Evolutionary conservation across 1,140 invertebrate genomes (phyloP).

Genomic region (Aphaenogaster ashmeadi): DNA sequence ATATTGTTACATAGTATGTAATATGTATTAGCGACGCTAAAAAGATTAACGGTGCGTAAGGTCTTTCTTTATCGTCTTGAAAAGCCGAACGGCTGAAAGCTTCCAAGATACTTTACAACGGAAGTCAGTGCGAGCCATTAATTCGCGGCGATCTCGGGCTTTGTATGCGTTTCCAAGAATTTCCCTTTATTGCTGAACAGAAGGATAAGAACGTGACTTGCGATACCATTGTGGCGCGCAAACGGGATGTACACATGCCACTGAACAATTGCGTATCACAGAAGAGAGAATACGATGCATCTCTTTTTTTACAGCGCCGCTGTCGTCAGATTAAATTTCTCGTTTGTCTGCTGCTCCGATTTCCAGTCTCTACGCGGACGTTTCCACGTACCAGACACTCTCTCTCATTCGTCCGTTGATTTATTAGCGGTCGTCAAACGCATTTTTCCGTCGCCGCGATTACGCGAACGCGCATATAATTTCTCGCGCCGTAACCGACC

Average conservation of each 20-base stretch:
- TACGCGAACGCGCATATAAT: background rate
- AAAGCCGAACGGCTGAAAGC: conserved; percentile 2
- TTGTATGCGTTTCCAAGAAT: background rate
- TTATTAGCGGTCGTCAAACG: conserved; percentile 41
- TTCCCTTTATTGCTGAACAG: background rate
- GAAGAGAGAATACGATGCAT: background rate
- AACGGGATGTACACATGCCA: background rate
- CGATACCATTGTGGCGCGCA: background rate
- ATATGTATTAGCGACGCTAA: background rate
- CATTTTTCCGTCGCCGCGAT: conserved; percentile 2
- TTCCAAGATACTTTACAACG: background rate
- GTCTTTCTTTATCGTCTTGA: conserved; percentile 27
- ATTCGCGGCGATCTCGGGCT: conserved; percentile 9
- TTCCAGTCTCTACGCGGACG: conserved; percentile 25
- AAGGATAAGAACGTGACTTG: conserved; percentile 23
- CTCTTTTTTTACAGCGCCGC: background rate
- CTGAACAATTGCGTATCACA: conserved; percentile 37
- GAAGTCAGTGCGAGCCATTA: conserved; percentile 37
- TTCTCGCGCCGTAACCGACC: background rate
- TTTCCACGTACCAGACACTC: conserved; percentile 20
- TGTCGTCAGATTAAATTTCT: conserved; percentile 39
- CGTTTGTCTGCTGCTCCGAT: conserved; percentile 16
- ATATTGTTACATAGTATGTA: background rate
- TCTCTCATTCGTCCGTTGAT: conserved; percentile 3
- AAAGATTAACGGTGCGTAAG: conserved; percentile 32